Conservation (phyloP, 2,888 invertebrate species). For the Tridacna crocea region DNA sequence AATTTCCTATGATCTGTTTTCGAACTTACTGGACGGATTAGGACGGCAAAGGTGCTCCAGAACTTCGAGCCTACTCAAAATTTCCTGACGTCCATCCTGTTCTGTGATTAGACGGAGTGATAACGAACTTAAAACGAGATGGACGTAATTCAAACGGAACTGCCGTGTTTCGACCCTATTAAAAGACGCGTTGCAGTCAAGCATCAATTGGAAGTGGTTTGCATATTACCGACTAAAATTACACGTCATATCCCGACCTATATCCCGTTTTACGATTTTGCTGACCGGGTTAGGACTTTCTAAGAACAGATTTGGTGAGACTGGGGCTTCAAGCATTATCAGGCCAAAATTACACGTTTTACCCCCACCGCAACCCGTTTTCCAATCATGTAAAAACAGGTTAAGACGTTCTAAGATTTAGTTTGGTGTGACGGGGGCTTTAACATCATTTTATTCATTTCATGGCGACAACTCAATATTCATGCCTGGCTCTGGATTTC, state of each 20-base stretch:
- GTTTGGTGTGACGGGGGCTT: not conserved
- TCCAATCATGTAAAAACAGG: too few species aligned
- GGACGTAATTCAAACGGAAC: not conserved
- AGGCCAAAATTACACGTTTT: too few species aligned
- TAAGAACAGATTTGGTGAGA: too few species aligned
- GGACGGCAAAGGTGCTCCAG: not conserved
- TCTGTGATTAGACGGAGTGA: not conserved
- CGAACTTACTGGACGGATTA: not conserved
- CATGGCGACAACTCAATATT: too few species aligned
- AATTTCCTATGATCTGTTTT: not conserved
- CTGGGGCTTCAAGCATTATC: too few species aligned
- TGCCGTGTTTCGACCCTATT: not conserved
- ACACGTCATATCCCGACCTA: not conserved
- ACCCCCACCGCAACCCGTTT: too few species aligned
- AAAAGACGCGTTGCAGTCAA: not conserved
- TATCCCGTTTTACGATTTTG: not conserved
- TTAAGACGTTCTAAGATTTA: not conserved
- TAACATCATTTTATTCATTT: too few species aligned
- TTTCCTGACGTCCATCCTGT: not conserved
- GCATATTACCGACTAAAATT: not conserved
- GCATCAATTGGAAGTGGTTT: not conserved
- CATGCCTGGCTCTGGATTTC: too few species aligned
- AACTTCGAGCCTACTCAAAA: not conserved
- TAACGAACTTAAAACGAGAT: not conserved
- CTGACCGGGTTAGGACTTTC: not conserved